Base-by-base conservation (phyloP, 2,113 vertebrate species). In the Sylvia atricapilla region DNA sequence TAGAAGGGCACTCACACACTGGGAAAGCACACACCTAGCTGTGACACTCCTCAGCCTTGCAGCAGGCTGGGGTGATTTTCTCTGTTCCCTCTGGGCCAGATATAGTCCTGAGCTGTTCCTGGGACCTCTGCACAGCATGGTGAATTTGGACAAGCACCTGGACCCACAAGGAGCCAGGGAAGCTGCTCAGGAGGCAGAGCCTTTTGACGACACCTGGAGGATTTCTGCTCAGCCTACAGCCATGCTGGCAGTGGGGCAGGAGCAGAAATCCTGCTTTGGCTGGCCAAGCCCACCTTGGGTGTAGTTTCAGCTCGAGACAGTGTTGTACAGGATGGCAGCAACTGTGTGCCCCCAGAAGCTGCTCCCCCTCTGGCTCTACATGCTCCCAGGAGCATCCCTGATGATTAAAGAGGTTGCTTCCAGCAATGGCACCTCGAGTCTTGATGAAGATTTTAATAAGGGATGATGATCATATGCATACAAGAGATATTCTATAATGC, bases 371-470 rank as follows among this genome's bases (percentile, higher is more conserved):
- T 33, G 68, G 33, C 30, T 84, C 21, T 14, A 7, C 37, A 13
- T 0, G 2, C 5, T 67, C 25, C 69, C 10, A 0, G 81, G 70
- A 93, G 44, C 73, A 68, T 59, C 24, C 49, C 33, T 47, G 43
- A 10, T 84, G 39, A 22, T 49, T 22, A 44, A 86, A 21, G 22
- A 67, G 17, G 30, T 33, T 83, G 53, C 52, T 87, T 24, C 67
- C 43, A 66, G 49, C 35, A 74, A 63, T 87, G 33, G 33, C 39
- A 60, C 22, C 55, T 73, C 24, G 7, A 74, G 20, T 41, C 43
- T 68, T 82, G 66, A 70, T 62, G 56, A 55, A 53, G 20, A 35
- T 76, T 92, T 95, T 90, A 78, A 59, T 58, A 62, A 89, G 33
- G 7, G 17, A 20, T 53, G 60, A 50, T 37, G 12, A 14, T 7